Evolutionary conservation across 2,888 invertebrate genomes (phyloP).

Genomic region (Agonopterix alstromeriana): DNA sequence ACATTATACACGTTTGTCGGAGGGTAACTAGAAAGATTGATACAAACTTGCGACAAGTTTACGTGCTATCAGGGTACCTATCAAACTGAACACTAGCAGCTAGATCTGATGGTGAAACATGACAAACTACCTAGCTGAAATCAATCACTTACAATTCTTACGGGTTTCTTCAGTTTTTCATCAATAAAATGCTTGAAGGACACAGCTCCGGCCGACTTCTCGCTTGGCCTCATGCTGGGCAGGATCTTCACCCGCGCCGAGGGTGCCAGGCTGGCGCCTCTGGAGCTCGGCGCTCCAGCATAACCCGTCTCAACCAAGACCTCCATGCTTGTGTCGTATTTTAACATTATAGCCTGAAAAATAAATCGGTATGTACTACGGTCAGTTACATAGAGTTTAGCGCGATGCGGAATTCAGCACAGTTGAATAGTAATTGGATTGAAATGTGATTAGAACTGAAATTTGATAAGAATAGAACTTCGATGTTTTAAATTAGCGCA

Average conservation of each 20-base stretch:
- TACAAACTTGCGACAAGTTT: too few relatives aligned
- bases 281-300: constrained; percentile 12
- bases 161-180: constrained; percentile 17
- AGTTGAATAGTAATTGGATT: too few relatives aligned
- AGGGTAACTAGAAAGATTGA: too few relatives aligned
- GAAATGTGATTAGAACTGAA: too few relatives aligned
- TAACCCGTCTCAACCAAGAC: constrained; percentile 12
- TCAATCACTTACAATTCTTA: background rate
- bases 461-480: too few relatives aligned
- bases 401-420: too few relatives aligned
- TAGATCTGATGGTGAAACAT: background rate
- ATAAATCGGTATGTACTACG: background rate
- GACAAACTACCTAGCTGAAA: background rate
- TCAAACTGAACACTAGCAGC: too few relatives aligned
- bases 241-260: constrained; percentile 12
- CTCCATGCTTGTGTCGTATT: constrained; percentile 36
- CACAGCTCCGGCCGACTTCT: constrained; percentile 30
- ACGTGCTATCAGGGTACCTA: too few relatives aligned
- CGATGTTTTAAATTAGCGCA: too few relatives aligned
- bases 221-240: constrained; percentile 31
- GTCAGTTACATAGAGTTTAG: too few relatives aligned
- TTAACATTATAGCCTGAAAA: constrained; percentile 37
- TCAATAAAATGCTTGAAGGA: constrained; percentile 31
- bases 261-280: constrained; percentile 16
- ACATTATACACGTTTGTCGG: too few relatives aligned